Conservation (phyloP, 1,140 invertebrate species). For the Drosophila prosaltans region DNA sequence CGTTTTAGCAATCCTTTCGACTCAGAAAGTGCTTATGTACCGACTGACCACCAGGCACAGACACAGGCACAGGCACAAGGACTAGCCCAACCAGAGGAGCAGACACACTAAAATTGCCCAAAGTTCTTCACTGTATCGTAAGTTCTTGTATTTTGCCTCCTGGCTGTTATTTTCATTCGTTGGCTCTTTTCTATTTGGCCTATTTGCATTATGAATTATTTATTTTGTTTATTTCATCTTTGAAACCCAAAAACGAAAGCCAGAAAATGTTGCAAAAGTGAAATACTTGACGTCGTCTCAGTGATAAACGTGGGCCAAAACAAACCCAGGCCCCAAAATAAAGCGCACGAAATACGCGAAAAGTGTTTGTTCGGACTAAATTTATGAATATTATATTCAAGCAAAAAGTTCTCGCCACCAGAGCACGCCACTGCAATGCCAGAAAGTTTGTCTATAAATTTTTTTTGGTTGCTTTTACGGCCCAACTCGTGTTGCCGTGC, state of each 20-base stretch:
- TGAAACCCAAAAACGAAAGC: constrained; percentile 42
- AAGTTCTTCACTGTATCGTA: constrained; percentile 22
- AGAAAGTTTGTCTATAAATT: constrained; percentile 69
- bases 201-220: constrained; percentile 81
- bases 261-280: constrained; percentile 62
- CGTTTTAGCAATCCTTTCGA: constrained; percentile 56
- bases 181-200: constrained; percentile 59
- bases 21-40: constrained; percentile 52
- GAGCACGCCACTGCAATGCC: constrained; percentile 38
- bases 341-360: constrained; percentile 67
- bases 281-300: constrained; percentile 65
- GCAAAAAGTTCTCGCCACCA: constrained; percentile 49
- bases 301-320: constrained; percentile 63
- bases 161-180: constrained; percentile 42
- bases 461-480: constrained; percentile 45
- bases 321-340: constrained; percentile 38
- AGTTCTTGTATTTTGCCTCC: constrained; percentile 29
- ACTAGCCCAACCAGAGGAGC: background rate
- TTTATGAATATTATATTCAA: constrained; percentile 79
- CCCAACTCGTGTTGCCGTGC: constrained; percentile 4
- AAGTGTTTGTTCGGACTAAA: constrained; percentile 77
- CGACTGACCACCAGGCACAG: constrained; percentile 23
- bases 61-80: background rate
- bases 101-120: constrained; percentile 33
- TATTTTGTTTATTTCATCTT: constrained; percentile 70